phyloP scores from a whole-genome alignment of 2,888 invertebrate species.

The Hirtodrosophila histrioides region DNA sequence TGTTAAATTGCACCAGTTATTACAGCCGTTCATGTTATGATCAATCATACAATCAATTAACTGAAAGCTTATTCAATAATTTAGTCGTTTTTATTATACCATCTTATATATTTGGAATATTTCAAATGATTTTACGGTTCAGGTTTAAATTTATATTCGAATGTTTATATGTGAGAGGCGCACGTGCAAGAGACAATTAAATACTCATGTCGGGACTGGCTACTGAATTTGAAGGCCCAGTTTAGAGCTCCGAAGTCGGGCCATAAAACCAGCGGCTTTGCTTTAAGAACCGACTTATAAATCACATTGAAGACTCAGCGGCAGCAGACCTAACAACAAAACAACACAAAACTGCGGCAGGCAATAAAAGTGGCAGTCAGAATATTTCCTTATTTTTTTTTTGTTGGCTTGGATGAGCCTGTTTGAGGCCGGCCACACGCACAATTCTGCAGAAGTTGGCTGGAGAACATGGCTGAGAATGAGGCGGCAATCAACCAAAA shows the following conservation, averaged over 20 bases:
- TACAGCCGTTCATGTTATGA: too few species aligned
- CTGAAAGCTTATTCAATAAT: too few species aligned
- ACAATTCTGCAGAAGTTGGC: constrained; percentile 71
- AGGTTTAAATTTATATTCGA: not conserved
- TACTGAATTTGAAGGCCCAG: constrained; percentile 45
- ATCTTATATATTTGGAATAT: too few species aligned
- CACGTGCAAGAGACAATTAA: constrained; percentile 40
- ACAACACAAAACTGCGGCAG: constrained; percentile 22
- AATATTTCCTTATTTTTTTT: constrained; percentile 40
- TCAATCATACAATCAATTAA: too few species aligned
- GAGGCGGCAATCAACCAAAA: constrained; percentile 72
- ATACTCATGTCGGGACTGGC: constrained; percentile 31
- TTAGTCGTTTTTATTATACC: too few species aligned
- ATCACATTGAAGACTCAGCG: constrained; percentile 56
- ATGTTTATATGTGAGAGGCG: constrained; percentile 9
- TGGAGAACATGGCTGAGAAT: constrained; percentile 50
- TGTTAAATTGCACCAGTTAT: too few species aligned
- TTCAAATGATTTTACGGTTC: too few species aligned
- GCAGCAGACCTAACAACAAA: constrained; percentile 24
- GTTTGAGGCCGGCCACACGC: constrained; percentile 68
- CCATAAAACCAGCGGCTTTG: constrained; percentile 66
- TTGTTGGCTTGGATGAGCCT: constrained; percentile 18
- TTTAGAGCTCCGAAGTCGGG: constrained; percentile 24
- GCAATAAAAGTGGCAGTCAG: constrained; percentile 70
- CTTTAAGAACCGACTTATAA: constrained; percentile 60